A percentile compares a stretch with the other conserved stretches of the same genome.
phyloP scores from a whole-genome alignment of 2,888 invertebrate species.

The Lathronympha strigana region DNA sequence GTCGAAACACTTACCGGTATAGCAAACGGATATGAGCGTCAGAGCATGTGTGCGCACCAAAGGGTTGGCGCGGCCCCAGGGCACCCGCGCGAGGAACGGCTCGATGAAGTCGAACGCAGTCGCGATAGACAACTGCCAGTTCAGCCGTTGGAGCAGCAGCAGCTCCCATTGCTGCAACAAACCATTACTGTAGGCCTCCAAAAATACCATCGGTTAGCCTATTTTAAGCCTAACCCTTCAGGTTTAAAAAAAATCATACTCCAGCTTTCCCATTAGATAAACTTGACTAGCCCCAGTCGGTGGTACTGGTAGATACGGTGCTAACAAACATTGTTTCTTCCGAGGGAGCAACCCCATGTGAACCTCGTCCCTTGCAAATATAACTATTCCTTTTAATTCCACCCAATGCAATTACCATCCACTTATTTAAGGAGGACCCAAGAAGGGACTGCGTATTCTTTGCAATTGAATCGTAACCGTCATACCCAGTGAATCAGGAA shows the following conservation, averaged over 20 bases:
- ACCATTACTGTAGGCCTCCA: constrained; percentile 15
- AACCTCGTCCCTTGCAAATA: constrained; percentile 51
- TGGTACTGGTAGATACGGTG: neutral
- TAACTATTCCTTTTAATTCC: constrained; percentile 49
- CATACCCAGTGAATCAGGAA: constrained; percentile 77
- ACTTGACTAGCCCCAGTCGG: too few species aligned
- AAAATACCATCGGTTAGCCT: too few species aligned
- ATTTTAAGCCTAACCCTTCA: too few species aligned
- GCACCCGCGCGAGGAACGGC: constrained; percentile 87
- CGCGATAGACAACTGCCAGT: constrained; percentile 91
- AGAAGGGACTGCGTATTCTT: constrained; percentile 66
- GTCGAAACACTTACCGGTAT: constrained; percentile 86
- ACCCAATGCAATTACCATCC: constrained; percentile 51
- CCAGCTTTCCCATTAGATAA: too few species aligned
- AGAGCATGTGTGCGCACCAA: constrained; percentile 89
- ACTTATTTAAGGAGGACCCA: constrained; percentile 53
- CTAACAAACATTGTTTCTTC: constrained; percentile 22
- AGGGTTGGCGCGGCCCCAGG: constrained; percentile 85
- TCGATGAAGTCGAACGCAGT: constrained; percentile 94
- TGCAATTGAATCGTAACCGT: constrained; percentile 77
- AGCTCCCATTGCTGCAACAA: constrained; percentile 91
- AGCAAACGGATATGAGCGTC: constrained; percentile 90
- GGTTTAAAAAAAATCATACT: too few species aligned
- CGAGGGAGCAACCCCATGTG: constrained; percentile 57
- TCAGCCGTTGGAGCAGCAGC: constrained; percentile 88